Percentiles rank a stretch among this genome's conserved stretches.
phyloP scores from a whole-genome alignment of 2,888 invertebrate genomes.

The Rotaria socialis region DNA sequence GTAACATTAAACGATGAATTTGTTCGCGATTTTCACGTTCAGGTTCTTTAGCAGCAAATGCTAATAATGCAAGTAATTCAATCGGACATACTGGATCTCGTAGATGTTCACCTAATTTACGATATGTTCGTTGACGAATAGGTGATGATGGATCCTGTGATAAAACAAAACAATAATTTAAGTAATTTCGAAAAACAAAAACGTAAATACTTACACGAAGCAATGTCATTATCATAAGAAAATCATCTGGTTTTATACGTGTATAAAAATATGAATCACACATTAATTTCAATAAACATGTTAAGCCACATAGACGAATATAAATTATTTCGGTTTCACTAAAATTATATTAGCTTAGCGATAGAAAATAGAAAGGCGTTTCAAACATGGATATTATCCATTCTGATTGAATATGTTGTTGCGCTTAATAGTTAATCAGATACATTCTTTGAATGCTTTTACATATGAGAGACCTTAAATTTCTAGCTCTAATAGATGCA shows the following conservation, averaged over 20 bases:
- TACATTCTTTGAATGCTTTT: too few species aligned
- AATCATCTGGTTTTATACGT: constrained; percentile 24
- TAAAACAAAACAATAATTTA: not conserved
- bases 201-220: not conserved
- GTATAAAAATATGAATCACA: constrained; percentile 33
- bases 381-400: too few species aligned
- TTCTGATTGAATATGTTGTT: too few species aligned
- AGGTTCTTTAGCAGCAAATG: constrained; percentile 34
- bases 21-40: constrained; percentile 36
- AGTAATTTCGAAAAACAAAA: too few species aligned
- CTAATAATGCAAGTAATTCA: constrained; percentile 17
- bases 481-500: too few species aligned
- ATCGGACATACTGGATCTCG: constrained; percentile 6
- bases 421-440: too few species aligned
- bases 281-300: constrained; percentile 35
- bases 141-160: not conserved
- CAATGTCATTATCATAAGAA: constrained; percentile 5
- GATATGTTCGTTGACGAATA: constrained; percentile 28
- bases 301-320: constrained; percentile 22
- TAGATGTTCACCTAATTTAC: constrained; percentile 25
- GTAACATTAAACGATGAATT: constrained; percentile 33
- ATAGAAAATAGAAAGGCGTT: too few species aligned
- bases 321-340: constrained; percentile 15
- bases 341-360: not conserved
- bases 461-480: too few species aligned